phyloP scores from a whole-genome alignment of 2,888 invertebrate genomes.

The Meandrusa payeni region DNA sequence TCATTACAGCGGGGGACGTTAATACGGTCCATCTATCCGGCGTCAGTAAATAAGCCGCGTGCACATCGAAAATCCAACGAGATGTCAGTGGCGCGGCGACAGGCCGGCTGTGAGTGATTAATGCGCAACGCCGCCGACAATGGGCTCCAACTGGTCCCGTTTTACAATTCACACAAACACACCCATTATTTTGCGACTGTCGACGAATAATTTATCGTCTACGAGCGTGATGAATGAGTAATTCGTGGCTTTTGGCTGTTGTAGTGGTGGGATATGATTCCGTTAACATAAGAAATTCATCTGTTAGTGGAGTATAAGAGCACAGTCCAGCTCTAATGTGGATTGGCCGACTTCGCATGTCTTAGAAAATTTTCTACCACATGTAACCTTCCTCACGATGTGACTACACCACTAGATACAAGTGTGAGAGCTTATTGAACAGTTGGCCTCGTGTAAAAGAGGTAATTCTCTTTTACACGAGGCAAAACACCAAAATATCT shows the following conservation, averaged over 20 bases:
- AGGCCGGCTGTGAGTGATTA: conserved; percentile 27
- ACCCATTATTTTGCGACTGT: conserved; percentile 21
- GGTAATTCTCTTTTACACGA: no score
- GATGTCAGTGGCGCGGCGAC: conserved; percentile 28
- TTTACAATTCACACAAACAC: conserved; percentile 24
- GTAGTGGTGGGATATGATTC: background rate
- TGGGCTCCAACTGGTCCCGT: conserved; percentile 10
- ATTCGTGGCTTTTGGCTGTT: conserved; percentile 13
- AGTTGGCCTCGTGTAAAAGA: no score
- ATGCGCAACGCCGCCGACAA: conserved; percentile 15
- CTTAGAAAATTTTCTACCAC: no score
- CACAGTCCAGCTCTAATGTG: no score
- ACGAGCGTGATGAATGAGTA: conserved; percentile 22
- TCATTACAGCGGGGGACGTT: conserved; percentile 12
- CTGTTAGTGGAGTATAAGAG: no score
- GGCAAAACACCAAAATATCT: no score
- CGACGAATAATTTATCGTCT: conserved; percentile 20
- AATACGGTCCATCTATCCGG: conserved; percentile 17
- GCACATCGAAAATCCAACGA: conserved; percentile 28
- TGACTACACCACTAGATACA: no score
- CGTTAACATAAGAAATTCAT: no score
- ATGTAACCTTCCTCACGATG: no score
- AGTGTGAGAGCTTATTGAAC: no score
- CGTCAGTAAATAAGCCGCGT: conserved; percentile 29
- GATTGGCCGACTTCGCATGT: no score